Base-by-base conservation (phyloP, 1,140 invertebrate genomes). In the Diorhabda carinulata region DNA sequence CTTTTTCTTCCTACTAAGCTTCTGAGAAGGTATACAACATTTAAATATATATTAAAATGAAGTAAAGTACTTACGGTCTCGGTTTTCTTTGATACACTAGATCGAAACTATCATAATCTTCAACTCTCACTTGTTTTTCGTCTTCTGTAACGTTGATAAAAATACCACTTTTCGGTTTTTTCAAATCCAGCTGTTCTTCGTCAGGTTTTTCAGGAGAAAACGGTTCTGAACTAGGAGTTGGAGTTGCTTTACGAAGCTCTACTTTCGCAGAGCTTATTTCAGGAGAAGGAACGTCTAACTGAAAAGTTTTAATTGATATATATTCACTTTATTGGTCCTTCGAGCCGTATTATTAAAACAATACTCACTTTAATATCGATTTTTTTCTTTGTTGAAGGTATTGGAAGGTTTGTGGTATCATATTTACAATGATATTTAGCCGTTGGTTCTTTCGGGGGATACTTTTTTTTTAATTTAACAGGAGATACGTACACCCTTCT, bases 81-180 rank as follows among this genome's bases (percentile, higher is more conserved):
- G 73, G 72, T 58, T 71, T 67, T 66, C 72, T 74, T 10, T 44
- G 64, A 58, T 66, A 76, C 3, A 77, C 73, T 45, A 76, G 67
- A 73, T 77, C 76, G 25, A 77, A 76, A 70, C 76, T 77, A 64
- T 77, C 75, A 56, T 70, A 72, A 64, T 67, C 67, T 47, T 43
- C 57, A 7, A 43, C 40, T 25, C 45, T 45, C 42, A 9, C 9
- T 45, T 52, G n/a, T 64, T 67, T 61, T 41, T 69, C 58, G 2
- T 40, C 9, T 41, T 70, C 56, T 42, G 57, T 71, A 68, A 70
- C 73, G 47, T 80, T 80, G n/a, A 80, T 74, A 61, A 77, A 67
- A 59, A 79, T 79, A 9, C 78, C 77, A 72, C 78, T 80, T 68
- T 76, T 78, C 0, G 78, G 78, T 64, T 74, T 74, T 10, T 74